These are phyloP conservation scores for Eupithecia insigniata DNA, from an alignment of 2,888 invertebrate species.

Conservation along the genomic window DNA sequence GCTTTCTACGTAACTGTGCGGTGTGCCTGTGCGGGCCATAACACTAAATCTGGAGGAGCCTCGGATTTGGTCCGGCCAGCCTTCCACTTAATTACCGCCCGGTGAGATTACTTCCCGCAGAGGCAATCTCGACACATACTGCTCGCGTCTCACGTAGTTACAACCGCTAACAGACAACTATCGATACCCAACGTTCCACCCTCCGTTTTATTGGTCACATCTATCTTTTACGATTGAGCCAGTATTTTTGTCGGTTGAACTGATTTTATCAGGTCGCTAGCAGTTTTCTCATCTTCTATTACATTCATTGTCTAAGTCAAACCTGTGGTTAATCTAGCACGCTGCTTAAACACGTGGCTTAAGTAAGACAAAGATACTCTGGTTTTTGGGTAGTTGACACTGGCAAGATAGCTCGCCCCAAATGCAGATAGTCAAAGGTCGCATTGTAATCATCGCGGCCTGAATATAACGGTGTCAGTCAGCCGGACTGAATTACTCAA, in stretches of 20 bases:
- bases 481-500: conserved; percentile 30
- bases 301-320: background rate
- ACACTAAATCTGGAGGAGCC: conserved; percentile 80
- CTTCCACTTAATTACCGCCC: conserved; percentile 74
- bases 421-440: conserved; percentile 40
- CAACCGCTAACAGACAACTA: conserved; percentile 41
- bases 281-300: conserved; percentile 10
- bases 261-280: conserved; percentile 26
- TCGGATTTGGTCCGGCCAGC: conserved; percentile 68
- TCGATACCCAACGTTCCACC: conserved; percentile 36
- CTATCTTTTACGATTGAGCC: conserved; percentile 28
- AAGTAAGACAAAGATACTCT: background rate
- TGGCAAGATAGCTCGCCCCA: conserved; percentile 29
- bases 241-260: conserved; percentile 32
- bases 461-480: conserved; percentile 33
- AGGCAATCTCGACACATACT: conserved; percentile 58
- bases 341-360: background rate
- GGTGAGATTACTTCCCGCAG: conserved; percentile 70
- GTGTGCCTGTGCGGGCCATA: conserved; percentile 69
- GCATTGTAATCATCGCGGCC: conserved; percentile 42
- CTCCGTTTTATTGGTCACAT: conserved; percentile 33
- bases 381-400: conserved; percentile 12
- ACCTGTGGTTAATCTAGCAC: background rate
- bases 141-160: conserved; percentile 42
- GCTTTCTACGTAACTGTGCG: conserved; percentile 36